Base-by-base conservation (phyloP, 2,888 invertebrate genomes). In the Hecatera dysodea region DNA sequence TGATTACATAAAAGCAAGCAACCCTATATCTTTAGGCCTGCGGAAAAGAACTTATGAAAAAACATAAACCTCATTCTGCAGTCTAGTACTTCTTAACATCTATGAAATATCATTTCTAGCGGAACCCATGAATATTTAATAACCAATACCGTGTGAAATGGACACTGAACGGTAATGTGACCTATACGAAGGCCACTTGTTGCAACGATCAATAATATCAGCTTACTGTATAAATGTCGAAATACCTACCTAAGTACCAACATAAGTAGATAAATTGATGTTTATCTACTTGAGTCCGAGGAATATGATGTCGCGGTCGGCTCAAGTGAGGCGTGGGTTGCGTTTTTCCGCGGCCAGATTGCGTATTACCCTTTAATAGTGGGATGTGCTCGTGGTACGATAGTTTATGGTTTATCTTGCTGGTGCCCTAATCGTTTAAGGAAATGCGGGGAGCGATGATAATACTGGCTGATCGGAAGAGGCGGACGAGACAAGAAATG, bases 121-220 rank as follows among this genome's bases (percentile, higher is more conserved):
- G 48, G 73, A 50, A 44, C 60, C 27, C 57, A 39, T 75, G 33
- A 63, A 78, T 79, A 72, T 64, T 61, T 52, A 62, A 79, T 78
- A 17, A 12, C 27, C 1, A 59, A 22, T 72, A 52, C 50, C 56
- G 50, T 80, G 80, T 74, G 55, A 75, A 52, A 59, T 24, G n/a
- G 59, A 63, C 63, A 79, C 52, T 66, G 79, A 62, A 64, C 67
- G 36, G 57, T 67, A 72, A 61, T 36, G 33, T 80, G 80, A 80
- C 77, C 59, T 36, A n/a, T 27, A 42, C 29, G 76, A 70, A 80
- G 81, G 81, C 55, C 66, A 63, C 15, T 19, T 15, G 33, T 68
- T 50, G 76, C 75, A 80, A 63, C 70, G 70, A 78, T 76, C 81
- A 64, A 80, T 78, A 80, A 75, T 70, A 81, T 70, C 50, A 69